A percentile compares a stretch with the other conserved stretches of the same genome.
phyloP scores from a whole-genome alignment of 30 jellyfish, hydroid and myxozoan genomes.

The Morbakka virulenta region DNA sequence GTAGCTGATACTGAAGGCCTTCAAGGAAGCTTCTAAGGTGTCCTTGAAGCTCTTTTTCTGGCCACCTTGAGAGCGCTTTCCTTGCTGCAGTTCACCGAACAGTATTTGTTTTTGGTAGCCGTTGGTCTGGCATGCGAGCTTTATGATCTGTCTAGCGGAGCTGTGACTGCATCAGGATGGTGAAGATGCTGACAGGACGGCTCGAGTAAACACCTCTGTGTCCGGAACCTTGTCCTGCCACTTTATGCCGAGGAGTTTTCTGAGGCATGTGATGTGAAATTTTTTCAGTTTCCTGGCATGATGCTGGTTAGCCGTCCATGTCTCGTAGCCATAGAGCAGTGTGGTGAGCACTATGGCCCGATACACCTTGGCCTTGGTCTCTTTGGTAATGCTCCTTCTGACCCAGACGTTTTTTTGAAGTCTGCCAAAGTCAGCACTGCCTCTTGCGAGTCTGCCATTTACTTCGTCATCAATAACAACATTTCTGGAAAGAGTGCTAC shows the following conservation, averaged over 20 bases:
- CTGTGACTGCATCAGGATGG: background rate
- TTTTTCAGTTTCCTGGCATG: slow-evolving; percentile 4
- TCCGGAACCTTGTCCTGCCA: background rate
- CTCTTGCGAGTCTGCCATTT: background rate
- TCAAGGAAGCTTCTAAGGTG: no score
- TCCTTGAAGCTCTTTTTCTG: background rate
- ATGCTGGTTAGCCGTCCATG: slow-evolving; percentile 20
- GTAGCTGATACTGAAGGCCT: background rate
- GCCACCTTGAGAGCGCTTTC: background rate
- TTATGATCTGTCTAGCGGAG: background rate
- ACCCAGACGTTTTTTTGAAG: background rate
- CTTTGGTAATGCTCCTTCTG: background rate
- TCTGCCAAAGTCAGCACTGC: background rate
- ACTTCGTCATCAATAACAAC: background rate
- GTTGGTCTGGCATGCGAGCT: no score
- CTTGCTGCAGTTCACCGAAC: background rate
- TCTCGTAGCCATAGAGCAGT: background rate
- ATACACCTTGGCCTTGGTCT: background rate
- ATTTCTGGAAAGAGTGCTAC: background rate
- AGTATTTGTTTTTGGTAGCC: background rate
- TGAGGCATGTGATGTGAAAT: slow-evolving; percentile 2
- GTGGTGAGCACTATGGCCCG: no score
- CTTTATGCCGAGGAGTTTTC: background rate
- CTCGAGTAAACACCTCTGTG: background rate
- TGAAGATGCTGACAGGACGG: background rate